A percentile compares a stretch with the other conserved stretches of the same genome.
phyloP scores from a whole-genome alignment of 1,140 invertebrate species.

The Linepithema humile region DNA sequence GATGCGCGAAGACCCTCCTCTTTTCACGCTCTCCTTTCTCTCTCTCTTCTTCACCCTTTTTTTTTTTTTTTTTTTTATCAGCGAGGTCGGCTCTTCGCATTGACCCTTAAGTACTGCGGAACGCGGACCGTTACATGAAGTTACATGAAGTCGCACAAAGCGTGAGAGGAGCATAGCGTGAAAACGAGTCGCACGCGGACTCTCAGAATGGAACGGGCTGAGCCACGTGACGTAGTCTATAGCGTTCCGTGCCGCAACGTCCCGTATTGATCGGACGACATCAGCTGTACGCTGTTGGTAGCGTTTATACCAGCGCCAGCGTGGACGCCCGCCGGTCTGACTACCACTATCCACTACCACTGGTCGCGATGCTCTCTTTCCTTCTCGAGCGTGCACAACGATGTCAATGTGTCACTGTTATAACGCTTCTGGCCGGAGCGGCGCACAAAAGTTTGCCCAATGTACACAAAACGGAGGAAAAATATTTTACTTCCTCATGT shows the following conservation, averaged over 20 bases:
- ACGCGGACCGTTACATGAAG: too few relatives aligned
- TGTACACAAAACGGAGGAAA: not conserved
- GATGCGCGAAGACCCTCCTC: not conserved
- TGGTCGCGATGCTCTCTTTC: conserved; percentile 12
- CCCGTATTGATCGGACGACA: conserved; percentile 79
- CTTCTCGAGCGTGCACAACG: not conserved
- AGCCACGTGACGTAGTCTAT: conserved; percentile 76
- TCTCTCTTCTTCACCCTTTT: too few relatives aligned
- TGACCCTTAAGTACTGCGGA: too few relatives aligned
- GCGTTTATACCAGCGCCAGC: conserved; percentile 62
- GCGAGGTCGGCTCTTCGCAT: not conserved
- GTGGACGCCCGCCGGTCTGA: conserved; percentile 59
- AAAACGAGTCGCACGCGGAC: conserved; percentile 47
- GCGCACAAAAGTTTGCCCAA: not conserved
- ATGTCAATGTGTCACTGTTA: conserved; percentile 45
- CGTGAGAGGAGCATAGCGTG: not conserved
- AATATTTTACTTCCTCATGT: not conserved
- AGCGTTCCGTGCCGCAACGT: conserved; percentile 78
- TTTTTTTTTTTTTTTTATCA: not conserved
- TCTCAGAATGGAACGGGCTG: conserved; percentile 72
- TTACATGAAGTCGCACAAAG: not conserved
- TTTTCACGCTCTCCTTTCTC: too few relatives aligned
- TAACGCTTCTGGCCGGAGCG: not conserved
- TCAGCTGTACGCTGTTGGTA: conserved; percentile 78
- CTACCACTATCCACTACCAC: conserved; percentile 66